phyloP scores from a whole-genome alignment of 2,888 invertebrate genomes.

The Tenthredo mesomela region DNA sequence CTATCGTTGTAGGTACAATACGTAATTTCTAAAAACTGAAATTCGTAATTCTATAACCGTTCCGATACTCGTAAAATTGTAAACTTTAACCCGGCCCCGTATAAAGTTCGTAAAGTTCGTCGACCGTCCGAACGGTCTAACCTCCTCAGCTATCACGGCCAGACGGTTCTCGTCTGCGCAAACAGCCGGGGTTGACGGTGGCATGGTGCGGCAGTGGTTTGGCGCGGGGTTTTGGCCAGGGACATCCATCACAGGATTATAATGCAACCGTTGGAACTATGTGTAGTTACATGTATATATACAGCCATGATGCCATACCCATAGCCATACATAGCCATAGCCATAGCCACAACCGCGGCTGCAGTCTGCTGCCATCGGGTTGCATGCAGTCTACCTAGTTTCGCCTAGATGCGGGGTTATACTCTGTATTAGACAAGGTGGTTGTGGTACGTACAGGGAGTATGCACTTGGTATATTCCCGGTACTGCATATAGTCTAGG shows the following conservation, averaged over 20 bases:
- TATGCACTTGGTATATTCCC: slow-evolving; percentile 49
- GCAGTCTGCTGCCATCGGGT: slow-evolving; percentile 15
- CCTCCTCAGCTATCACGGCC: slow-evolving; percentile 66
- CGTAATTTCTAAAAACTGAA: too few species aligned
- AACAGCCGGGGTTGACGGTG: slow-evolving; percentile 66
- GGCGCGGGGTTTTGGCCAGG: slow-evolving; percentile 64
- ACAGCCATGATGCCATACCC: background rate
- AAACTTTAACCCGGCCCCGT: too few species aligned
- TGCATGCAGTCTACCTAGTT: slow-evolving; percentile 10
- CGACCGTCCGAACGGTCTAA: slow-evolving; percentile 47
- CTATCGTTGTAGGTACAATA: too few species aligned
- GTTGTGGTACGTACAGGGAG: background rate
- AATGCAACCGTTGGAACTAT: slow-evolving; percentile 59
- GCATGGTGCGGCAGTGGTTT: slow-evolving; percentile 57
- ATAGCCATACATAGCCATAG: background rate
- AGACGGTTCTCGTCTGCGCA: slow-evolving; percentile 75
- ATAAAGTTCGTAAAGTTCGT: slow-evolving; percentile 39
- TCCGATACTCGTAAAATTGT: too few species aligned
- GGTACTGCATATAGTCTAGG: slow-evolving; percentile 28
- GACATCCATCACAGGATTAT: slow-evolving; percentile 76
- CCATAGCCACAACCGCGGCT: background rate
- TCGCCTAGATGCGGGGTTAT: slow-evolving; percentile 4
- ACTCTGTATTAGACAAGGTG: slow-evolving; percentile 9
- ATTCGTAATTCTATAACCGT: too few species aligned
- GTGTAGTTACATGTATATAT: slow-evolving; percentile 1